Evolutionary conservation across 2,113 vertebrate species (phyloP), one percentile per base, ranked within the genome.

Genomic region (Cebus imitator): DNA sequence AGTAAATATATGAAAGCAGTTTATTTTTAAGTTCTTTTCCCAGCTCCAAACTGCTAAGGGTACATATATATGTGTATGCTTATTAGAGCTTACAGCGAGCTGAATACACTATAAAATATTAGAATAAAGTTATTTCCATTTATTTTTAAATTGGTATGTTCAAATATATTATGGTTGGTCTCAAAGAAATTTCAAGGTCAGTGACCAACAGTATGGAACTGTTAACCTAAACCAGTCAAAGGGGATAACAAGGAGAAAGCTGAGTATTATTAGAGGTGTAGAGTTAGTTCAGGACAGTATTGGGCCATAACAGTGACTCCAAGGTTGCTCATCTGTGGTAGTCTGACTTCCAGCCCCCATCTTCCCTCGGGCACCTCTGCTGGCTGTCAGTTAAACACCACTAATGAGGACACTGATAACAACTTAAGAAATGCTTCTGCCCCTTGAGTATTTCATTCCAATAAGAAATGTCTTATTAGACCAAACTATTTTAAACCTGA

Each of bases 341-440:
- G 10, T 16, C 11, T 37, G 21, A 1, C 43, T 94, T 66, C 30
- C 16, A 57, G 55, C 0, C 18, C 23, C 32, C 8, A 6, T 58
- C 52, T 92, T 82, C 57, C 82, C 82, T 76, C 48, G 18, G 80
- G 87, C 45, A 32, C 40, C 83, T 85, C 52, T 30, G 1, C 70
- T 52, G 55, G 95, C 89, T 96, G 82, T 78, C 96, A 94, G 40
- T 94, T 90, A 91, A 96, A 58, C 2, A 20, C 52, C 37, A 57
- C 87, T 93, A 96, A 97, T 93, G 90, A 95, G 78, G 64, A 93
- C 10, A 30, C 57, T 40, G 78, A 80, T 64, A 90, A 58, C 11
- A 78, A 9, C 61, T 61, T 88, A 78, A 81, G 52, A 80, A 88
- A 93, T 81, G 9, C 12, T 90, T 80, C 40, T 58, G 32, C 76